Percentiles rank a stretch among this genome's conserved stretches.
Evolutionary conservation across 2,113 vertebrate species (phyloP).

Genomic region (Monarcha castaneiventris): DNA sequence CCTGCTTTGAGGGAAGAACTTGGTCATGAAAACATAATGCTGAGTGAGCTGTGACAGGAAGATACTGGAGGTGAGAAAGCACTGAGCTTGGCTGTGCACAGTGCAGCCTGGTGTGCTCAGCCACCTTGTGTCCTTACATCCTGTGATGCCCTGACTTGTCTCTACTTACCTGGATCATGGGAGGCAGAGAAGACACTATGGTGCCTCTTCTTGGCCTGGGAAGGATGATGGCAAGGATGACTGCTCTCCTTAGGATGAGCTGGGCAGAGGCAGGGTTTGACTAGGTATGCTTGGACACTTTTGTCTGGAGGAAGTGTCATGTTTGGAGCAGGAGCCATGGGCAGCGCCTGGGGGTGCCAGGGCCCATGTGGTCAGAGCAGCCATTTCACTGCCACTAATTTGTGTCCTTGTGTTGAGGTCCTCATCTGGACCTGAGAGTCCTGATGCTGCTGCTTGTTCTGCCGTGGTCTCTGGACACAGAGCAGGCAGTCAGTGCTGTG

Average conservation of each 20-base stretch:
- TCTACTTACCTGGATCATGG: not conserved
- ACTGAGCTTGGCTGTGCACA: not conserved
- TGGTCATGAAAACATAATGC: not conserved
- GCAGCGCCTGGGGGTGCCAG: not conserved
- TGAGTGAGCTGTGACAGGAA: not conserved
- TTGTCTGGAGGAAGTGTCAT: not conserved
- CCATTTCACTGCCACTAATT: not conserved
- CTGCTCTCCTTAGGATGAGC: not conserved
- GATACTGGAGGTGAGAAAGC: not conserved
- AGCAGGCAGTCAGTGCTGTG: not conserved
- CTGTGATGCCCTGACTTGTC: not conserved
- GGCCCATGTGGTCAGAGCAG: not conserved
- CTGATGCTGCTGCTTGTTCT: not conserved
- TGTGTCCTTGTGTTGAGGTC: not conserved
- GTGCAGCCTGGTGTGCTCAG: not conserved
- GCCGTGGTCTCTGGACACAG: rapidly evolving
- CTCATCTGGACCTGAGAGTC: not conserved
- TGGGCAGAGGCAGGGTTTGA: not conserved
- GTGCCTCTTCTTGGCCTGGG: not conserved
- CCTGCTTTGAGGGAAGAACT: not conserved
- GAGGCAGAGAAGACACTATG: not conserved
- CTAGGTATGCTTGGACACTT: rapidly evolving
- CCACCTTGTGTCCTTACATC: not conserved
- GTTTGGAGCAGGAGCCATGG: not conserved
- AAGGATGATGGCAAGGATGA: not conserved